phyloP scores from a whole-genome alignment of 2,888 invertebrate species.

The Drosophila borealis region DNA sequence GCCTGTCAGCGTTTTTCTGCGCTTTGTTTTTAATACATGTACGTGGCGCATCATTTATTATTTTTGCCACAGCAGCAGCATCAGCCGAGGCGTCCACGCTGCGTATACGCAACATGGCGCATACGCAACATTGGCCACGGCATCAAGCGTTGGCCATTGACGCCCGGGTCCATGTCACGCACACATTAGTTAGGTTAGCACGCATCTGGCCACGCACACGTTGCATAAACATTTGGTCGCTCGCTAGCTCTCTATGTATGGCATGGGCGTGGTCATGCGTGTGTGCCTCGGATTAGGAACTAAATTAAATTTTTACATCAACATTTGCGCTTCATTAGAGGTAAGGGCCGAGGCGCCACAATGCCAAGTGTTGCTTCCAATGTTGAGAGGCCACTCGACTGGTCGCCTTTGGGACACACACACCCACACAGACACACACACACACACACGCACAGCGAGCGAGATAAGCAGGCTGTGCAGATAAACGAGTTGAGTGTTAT shows the following conservation, averaged over 20 bases:
- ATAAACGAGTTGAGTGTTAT: constrained; percentile 74
- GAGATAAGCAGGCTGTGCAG: constrained; percentile 50
- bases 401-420: constrained; percentile 60
- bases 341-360: constrained; percentile 43
- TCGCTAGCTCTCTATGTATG: too few relatives aligned
- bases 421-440: constrained; percentile 27
- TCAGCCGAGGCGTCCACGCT: constrained; percentile 20
- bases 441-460: neutral
- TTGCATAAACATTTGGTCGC: constrained; percentile 74
- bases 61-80: constrained; percentile 49
- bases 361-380: constrained; percentile 65
- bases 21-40: constrained; percentile 78
- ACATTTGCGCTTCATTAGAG: constrained; percentile 79
- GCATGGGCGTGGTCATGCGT: constrained; percentile 47
- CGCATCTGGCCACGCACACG: constrained; percentile 70
- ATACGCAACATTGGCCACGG: constrained; percentile 6
- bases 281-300: constrained; percentile 69
- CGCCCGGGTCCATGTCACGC: constrained; percentile 71
- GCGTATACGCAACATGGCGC: constrained; percentile 68
- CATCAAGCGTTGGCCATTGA: constrained; percentile 15
- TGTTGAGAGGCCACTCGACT: constrained; percentile 65
- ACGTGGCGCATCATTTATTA: constrained; percentile 78
- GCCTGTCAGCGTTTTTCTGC: constrained; percentile 74
- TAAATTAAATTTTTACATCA: constrained; percentile 80
- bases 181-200: constrained; percentile 74